A percentile compares a stretch with the other conserved stretches of the same genome.
phyloP scores from a whole-genome alignment of 2,113 vertebrate genomes.

The Paramormyrops kingsleyae region DNA sequence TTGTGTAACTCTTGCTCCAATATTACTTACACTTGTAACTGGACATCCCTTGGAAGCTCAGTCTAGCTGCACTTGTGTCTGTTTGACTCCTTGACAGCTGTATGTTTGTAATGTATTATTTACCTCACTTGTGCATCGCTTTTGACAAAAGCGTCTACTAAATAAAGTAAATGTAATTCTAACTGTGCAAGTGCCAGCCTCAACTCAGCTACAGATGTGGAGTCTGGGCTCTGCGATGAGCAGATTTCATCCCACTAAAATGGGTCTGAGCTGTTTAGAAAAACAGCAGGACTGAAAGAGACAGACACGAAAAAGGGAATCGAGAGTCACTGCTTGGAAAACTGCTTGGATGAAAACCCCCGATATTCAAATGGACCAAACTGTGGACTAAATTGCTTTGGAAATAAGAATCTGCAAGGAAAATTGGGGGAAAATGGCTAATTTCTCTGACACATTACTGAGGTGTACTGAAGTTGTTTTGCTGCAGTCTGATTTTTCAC shows the following conservation, averaged over 20 bases:
- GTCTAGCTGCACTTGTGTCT: not conserved
- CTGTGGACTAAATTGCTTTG: not conserved
- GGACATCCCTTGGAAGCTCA: not conserved
- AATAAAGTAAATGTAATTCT: not conserved
- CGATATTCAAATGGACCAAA: not conserved
- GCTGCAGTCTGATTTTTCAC: not conserved
- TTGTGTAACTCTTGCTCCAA: not conserved
- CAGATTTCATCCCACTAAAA: not conserved
- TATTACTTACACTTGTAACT: not conserved
- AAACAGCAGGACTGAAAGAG: not conserved
- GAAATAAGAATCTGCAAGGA: not conserved
- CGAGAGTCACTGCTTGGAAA: not conserved
- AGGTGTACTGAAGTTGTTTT: not conserved
- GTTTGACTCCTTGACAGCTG: not conserved
- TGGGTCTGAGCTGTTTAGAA: not conserved
- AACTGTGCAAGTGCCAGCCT: not conserved
- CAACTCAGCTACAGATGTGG: not conserved
- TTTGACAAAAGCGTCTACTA: not conserved
- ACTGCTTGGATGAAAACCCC: not conserved
- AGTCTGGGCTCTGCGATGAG: not conserved
- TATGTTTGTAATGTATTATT: not conserved
- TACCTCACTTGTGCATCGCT: not conserved
- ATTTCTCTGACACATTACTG: not conserved
- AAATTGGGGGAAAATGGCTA: not conserved
- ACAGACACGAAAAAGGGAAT: not conserved